Conservation (phyloP, 2,888 invertebrate genomes). For the Nomada fucata region DNA sequence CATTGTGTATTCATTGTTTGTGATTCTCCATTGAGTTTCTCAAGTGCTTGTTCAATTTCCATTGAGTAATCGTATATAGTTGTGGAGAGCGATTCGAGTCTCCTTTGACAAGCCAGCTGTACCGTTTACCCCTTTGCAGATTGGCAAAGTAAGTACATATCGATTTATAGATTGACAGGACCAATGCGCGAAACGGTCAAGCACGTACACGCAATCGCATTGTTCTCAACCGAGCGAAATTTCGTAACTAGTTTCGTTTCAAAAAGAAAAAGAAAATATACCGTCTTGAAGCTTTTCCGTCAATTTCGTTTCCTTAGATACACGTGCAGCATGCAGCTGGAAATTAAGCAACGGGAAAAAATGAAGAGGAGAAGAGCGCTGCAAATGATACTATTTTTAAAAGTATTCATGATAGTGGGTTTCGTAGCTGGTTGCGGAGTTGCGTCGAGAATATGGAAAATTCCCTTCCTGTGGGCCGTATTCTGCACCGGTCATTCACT, state of each 20-base stretch:
- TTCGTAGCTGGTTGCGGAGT: conserved; percentile 84
- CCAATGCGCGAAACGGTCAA: neutral
- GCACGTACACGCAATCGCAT: too few relatives aligned
- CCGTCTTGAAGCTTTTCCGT: neutral
- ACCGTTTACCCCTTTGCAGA: neutral
- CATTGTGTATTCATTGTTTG: neutral
- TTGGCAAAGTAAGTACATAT: neutral
- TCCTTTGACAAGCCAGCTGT: neutral
- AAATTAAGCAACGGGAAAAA: conserved; percentile 86
- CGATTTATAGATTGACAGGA: neutral
- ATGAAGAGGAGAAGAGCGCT: conserved; percentile 86
- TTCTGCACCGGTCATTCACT: conserved; percentile 82
- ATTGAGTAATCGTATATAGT: neutral
- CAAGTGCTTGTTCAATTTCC: neutral
- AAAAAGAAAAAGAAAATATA: too few relatives aligned
- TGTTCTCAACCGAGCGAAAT: too few relatives aligned
- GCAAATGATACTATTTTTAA: conserved; percentile 87
- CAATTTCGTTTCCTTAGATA: conserved; percentile 80
- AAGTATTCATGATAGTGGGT: conserved; percentile 85
- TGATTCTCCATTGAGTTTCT: neutral
- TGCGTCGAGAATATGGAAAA: conserved; percentile 80
- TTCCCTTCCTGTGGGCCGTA: conserved; percentile 81
- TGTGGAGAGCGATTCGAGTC: neutral
- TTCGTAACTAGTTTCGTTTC: too few relatives aligned
- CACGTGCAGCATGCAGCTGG: conserved; percentile 87